phyloP scores from a whole-genome alignment of 92 coral and sea anemone species.

The Nematostella vectensis region DNA sequence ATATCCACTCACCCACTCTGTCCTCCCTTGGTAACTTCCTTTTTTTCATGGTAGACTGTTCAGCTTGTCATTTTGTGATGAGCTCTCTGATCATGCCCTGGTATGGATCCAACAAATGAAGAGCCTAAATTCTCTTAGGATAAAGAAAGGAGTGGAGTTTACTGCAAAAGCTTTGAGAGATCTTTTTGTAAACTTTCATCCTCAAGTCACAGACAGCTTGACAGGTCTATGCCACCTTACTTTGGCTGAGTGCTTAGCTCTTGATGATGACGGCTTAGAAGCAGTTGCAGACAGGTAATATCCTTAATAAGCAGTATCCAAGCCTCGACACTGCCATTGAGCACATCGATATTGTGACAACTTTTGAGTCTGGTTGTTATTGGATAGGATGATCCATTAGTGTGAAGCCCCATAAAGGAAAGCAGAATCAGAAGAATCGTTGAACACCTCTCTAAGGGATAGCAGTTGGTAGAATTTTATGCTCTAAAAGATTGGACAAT shows the following conservation, averaged over 20 bases:
- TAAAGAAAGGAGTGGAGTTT: conserved; percentile 76
- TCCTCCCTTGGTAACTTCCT: too few species aligned
- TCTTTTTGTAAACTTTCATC: conserved; percentile 57
- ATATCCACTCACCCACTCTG: too few species aligned
- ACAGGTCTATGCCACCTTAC: conserved; percentile 57
- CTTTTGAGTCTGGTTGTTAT: too few species aligned
- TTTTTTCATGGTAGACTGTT: too few species aligned
- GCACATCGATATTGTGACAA: not conserved
- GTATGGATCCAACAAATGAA: conserved; percentile 48
- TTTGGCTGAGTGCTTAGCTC: conserved; percentile 66
- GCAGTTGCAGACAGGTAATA: conserved; percentile 75
- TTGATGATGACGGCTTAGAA: conserved; percentile 56
- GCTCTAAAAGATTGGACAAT: too few species aligned
- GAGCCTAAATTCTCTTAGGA: conserved; percentile 42
- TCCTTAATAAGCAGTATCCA: too few species aligned
- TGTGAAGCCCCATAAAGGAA: not conserved
- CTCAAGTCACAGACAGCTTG: conserved; percentile 27
- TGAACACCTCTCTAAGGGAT: too few species aligned
- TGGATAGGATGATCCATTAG: not conserved
- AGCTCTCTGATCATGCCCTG: conserved; percentile 65
- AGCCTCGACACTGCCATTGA: not conserved
- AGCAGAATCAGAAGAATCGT: too few species aligned
- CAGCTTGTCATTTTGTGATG: conserved; percentile 80
- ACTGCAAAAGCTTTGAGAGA: conserved; percentile 48
- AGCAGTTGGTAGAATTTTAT: too few species aligned